phyloP scores from a whole-genome alignment of 2,113 vertebrate genomes.

The Lucifuga dentata region DNA sequence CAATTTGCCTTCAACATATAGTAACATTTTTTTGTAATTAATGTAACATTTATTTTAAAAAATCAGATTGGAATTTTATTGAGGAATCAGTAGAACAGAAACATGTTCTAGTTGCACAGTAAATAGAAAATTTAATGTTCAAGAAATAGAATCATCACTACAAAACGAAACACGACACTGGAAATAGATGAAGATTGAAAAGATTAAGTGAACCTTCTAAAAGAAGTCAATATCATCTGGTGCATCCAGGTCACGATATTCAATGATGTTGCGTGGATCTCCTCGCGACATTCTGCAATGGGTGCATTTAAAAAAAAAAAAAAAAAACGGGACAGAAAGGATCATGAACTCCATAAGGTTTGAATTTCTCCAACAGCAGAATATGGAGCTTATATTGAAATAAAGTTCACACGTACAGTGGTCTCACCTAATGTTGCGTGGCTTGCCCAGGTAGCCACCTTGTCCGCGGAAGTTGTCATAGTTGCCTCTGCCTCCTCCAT shows the following conservation, averaged over 20 bases:
- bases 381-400: not conserved
- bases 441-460: constrained; percentile 89
- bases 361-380: not conserved
- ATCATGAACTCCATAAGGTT: not conserved
- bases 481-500: constrained; percentile 88
- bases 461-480: constrained; percentile 93
- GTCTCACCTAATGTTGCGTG: constrained; percentile 90
- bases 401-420: constrained; percentile 49
- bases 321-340: rapidly evolving
- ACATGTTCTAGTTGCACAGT: constrained; percentile 36
- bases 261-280: constrained; percentile 91
- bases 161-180: constrained; percentile 24
- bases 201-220: constrained; percentile 67
- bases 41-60: constrained; percentile 4
- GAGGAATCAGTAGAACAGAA: constrained; percentile 44
- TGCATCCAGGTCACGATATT: constrained; percentile 92
- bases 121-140: constrained; percentile 35
- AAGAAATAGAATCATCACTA: constrained; percentile 23
- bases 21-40: not conserved
- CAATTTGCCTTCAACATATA: constrained; percentile 10
- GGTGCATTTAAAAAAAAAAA: not conserved
- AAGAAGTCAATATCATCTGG: constrained; percentile 95
- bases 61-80: constrained; percentile 66
- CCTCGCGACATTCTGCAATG: constrained; percentile 89
- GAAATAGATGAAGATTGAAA: not conserved